These are phyloP conservation scores for Ischnus inquisitorius DNA, from an alignment of 2,888 invertebrate genomes.

Conservation along the genomic window DNA sequence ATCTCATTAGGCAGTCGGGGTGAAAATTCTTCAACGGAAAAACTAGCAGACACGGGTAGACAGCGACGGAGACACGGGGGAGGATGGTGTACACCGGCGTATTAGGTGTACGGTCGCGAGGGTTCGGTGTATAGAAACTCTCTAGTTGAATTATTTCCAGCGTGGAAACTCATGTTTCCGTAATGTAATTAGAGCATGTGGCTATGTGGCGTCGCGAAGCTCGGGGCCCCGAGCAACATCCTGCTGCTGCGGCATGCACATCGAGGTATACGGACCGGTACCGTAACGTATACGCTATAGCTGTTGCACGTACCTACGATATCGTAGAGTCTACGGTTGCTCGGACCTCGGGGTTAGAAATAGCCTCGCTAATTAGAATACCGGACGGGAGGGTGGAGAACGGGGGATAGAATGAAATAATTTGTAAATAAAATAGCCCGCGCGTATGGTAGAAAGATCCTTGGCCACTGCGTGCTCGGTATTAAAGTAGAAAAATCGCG, in stretches of 20 bases:
- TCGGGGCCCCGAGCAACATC: constrained; percentile 53
- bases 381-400: constrained; percentile 27
- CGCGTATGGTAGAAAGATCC: not conserved
- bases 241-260: constrained; percentile 51
- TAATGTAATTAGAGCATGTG: constrained; percentile 83
- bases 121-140: constrained; percentile 63
- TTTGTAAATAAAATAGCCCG: constrained; percentile 77
- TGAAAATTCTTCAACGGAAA: constrained; percentile 6
- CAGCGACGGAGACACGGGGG: constrained; percentile 22
- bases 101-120: constrained; percentile 31
- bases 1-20: not conserved
- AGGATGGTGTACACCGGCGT: constrained; percentile 43
- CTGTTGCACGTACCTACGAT: constrained; percentile 66
- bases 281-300: constrained; percentile 15
- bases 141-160: constrained; percentile 71
- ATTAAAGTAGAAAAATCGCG: constrained; percentile 32
- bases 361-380: constrained; percentile 82
- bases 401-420: constrained; percentile 77
- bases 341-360: constrained; percentile 76
- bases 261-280: constrained; percentile 31
- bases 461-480: not conserved
- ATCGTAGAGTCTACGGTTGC: constrained; percentile 46
- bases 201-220: constrained; percentile 74
- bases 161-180: constrained; percentile 83
- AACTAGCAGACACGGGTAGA: constrained; percentile 26